A percentile compares a stretch with the other conserved stretches of the same genome.
Evolutionary conservation across 2,888 invertebrate species (phyloP).

Genomic region (Cheilosia soror): DNA sequence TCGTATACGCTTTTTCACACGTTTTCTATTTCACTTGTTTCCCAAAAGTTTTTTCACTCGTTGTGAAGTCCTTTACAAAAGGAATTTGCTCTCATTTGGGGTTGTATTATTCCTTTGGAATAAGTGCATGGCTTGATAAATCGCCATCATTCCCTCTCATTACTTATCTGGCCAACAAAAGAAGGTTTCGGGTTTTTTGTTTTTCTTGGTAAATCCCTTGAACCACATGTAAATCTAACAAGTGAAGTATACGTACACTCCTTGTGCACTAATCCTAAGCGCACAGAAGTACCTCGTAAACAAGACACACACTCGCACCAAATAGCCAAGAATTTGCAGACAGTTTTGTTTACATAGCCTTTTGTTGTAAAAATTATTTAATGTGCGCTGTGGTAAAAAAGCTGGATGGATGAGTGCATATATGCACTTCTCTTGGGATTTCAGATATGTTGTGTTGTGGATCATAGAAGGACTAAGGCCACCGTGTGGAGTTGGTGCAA

Average conservation of each 20-base stretch:
- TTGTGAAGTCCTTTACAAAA: conserved; percentile 45
- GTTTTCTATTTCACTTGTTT: conserved; percentile 51
- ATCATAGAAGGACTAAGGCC: conserved; percentile 24
- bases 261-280: conserved; percentile 50
- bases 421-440: conserved; percentile 44
- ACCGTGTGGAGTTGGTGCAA: neutral
- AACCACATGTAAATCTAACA: conserved; percentile 71
- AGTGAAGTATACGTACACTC: conserved; percentile 51
- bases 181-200: conserved; percentile 37
- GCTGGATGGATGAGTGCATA: conserved; percentile 37
- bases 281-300: conserved; percentile 57
- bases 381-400: conserved; percentile 23
- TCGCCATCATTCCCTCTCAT: conserved; percentile 25
- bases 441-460: conserved; percentile 33
- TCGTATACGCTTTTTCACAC: conserved; percentile 67
- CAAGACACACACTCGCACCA: conserved; percentile 55
- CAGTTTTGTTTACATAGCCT: conserved; percentile 61
- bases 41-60: neutral
- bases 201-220: conserved; percentile 56
- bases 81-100: conserved; percentile 40
- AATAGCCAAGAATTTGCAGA: conserved; percentile 64
- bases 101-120: conserved; percentile 40
- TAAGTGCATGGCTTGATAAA: conserved; percentile 47
- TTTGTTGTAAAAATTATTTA: conserved; percentile 61
- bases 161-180: conserved; percentile 62